A percentile compares a stretch with the other conserved stretches of the same genome.
These are phyloP conservation scores for Platycercus adscitus DNA, from an alignment of 2,113 vertebrate genomes.

Conservation along the genomic window DNA sequence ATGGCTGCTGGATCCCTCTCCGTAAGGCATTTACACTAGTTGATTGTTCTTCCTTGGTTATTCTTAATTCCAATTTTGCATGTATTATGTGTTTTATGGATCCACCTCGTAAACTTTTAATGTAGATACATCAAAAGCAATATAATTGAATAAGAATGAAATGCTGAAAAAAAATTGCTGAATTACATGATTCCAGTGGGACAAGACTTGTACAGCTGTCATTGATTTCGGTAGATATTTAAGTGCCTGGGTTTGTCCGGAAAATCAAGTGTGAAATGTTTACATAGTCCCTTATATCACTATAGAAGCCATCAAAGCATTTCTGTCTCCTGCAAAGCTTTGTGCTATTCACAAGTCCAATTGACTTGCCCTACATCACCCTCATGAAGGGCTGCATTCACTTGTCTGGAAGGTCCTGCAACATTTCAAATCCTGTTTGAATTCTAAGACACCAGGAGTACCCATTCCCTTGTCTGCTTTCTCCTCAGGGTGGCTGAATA, in stretches of 20 bases:
- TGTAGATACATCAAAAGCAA: background rate
- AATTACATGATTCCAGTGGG: background rate
- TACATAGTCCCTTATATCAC: background rate
- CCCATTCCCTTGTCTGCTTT: background rate
- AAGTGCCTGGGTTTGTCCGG: background rate
- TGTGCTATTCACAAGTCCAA: background rate
- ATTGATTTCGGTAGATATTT: background rate
- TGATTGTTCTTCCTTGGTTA: background rate
- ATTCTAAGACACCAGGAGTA: background rate
- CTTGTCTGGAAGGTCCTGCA: background rate
- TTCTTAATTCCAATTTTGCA: background rate
- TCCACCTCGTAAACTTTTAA: background rate
- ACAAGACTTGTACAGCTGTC: background rate
- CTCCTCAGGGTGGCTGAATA: background rate
- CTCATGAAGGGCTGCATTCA: background rate
- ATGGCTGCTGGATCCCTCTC: background rate
- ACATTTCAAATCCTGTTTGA: background rate
- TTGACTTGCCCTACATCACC: background rate
- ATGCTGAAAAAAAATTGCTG: background rate
- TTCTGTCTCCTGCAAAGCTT: background rate
- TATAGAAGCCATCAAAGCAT: background rate
- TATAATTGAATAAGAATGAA: background rate
- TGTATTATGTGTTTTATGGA: background rate
- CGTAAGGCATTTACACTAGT: background rate
- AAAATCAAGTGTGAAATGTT: background rate